phyloP scores from a whole-genome alignment of 2,113 vertebrate genomes.

The Dromaius novaehollandiae region DNA sequence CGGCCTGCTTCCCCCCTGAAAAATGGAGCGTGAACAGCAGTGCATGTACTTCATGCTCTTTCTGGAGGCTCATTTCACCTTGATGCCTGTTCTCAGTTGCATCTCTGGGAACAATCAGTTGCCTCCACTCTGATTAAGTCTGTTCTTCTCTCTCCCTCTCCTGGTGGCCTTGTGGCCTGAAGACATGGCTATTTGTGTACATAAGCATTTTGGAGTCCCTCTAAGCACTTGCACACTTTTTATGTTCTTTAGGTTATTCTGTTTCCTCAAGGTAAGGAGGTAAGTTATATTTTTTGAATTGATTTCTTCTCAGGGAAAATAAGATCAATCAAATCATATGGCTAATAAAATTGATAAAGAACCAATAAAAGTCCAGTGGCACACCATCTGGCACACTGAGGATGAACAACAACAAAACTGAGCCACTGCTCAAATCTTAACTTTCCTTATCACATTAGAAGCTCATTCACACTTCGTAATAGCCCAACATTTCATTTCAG shows the following conservation, averaged over 20 bases:
- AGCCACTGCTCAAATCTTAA: constrained; percentile 21
- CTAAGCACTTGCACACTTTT: not conserved
- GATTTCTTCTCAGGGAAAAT: constrained; percentile 74
- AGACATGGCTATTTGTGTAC: not conserved
- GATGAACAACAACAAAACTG: constrained; percentile 53
- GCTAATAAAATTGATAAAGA: constrained; percentile 80
- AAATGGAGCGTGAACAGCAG: not conserved
- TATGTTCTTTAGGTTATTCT: not conserved
- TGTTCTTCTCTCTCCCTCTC: not conserved
- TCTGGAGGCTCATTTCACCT: not conserved
- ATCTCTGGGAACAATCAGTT: not conserved
- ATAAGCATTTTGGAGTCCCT: not conserved
- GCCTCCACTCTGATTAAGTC: not conserved
- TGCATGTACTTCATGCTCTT: rapidly evolving
- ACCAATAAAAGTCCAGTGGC: constrained; percentile 59
- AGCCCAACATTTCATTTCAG: constrained; percentile 23
- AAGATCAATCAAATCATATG: constrained; percentile 77
- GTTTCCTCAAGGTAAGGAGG: constrained; percentile 42
- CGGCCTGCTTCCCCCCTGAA: not conserved
- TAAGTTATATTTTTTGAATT: constrained; percentile 64
- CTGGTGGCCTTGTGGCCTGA: not conserved
- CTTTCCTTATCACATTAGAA: constrained; percentile 37
- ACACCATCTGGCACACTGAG: constrained; percentile 32
- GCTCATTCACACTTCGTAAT: constrained; percentile 6
- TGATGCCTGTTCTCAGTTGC: not conserved